Percentiles rank a stretch among this genome's conserved stretches.
Conservation (phyloP, 1,140 invertebrate species). For the Drosophila malerkotliana region DNA sequence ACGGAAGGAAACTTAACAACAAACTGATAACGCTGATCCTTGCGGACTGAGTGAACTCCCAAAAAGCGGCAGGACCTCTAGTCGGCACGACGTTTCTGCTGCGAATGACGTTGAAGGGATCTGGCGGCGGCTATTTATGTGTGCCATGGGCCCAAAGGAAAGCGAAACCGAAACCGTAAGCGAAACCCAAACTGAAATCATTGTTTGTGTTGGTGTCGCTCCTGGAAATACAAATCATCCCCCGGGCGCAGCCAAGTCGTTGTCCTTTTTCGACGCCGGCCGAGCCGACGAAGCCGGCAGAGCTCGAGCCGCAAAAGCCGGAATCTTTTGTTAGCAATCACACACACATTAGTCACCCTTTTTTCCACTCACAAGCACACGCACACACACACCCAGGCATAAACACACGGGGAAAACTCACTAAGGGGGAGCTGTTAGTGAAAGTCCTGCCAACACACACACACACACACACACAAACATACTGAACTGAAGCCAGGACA, state of each 20-base stretch:
- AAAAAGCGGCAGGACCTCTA: conserved; percentile 52
- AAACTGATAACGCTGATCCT: conserved; percentile 66
- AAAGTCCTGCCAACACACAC: conserved; percentile 71
- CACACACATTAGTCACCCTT: conserved; percentile 83
- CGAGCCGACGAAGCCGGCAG: conserved; percentile 12
- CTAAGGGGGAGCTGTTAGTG: conserved; percentile 59
- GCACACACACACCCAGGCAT: conserved; percentile 14
- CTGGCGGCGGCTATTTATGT: conserved; percentile 79
- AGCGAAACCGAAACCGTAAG: conserved; percentile 80
- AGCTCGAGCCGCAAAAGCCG: conserved; percentile 65
- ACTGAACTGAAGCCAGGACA: conserved; percentile 26
- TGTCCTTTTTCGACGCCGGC: conserved; percentile 66
- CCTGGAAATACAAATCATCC: conserved; percentile 68
- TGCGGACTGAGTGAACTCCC: conserved; percentile 33
- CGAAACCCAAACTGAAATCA: conserved; percentile 55
- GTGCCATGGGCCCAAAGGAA: conserved; percentile 70
- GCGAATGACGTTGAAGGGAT: conserved; percentile 80
- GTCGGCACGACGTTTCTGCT: conserved; percentile 83
- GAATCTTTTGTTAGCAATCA: conserved; percentile 84
- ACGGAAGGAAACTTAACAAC: conserved; percentile 48
- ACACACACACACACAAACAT: conserved; percentile 19
- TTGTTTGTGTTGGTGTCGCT: conserved; percentile 65
- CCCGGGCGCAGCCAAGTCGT: conserved; percentile 64
- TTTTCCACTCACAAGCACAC: conserved; percentile 57
- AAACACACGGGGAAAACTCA: conserved; percentile 2